These are phyloP conservation scores for Hemicordylus capensis DNA, from an alignment of 2,113 vertebrate species.

Conservation along the genomic window DNA sequence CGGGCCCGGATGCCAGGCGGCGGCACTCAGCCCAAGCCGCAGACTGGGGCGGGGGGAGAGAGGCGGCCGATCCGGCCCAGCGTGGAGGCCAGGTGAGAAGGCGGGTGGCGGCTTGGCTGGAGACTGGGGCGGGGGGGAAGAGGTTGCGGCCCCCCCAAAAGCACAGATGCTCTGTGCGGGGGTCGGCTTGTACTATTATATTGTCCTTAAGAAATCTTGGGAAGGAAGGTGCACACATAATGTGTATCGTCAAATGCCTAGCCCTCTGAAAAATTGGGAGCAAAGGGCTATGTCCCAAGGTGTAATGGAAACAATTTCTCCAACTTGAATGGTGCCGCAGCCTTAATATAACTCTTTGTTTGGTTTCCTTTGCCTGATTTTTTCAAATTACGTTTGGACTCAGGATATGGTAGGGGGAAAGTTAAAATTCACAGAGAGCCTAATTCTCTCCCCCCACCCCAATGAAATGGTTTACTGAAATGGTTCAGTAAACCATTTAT, in stretches of 20 bases:
- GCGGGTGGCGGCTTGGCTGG: too few species aligned
- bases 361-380: slow-evolving; percentile 74
- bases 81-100: too few species aligned
- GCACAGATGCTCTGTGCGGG: too few species aligned
- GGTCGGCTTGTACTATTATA: background rate
- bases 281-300: background rate
- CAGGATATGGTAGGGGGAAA: slow-evolving; percentile 71
- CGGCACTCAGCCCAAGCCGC: too few species aligned
- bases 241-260: background rate
- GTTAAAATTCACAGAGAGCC: slow-evolving; percentile 66
- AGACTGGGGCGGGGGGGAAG: too few species aligned
- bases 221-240: background rate
- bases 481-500: slow-evolving; percentile 69
- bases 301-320: slow-evolving; percentile 3
- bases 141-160: too few species aligned
- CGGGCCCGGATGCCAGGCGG: too few species aligned
- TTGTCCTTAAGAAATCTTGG: background rate
- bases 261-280: background rate
- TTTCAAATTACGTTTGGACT: slow-evolving; percentile 68
- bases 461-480: too few species aligned
- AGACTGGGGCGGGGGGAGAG: too few species aligned
- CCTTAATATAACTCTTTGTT: slow-evolving; percentile 43
- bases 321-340: slow-evolving; percentile 46
- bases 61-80: too few species aligned
- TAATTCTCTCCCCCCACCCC: slow-evolving; percentile 62